phyloP scores from a whole-genome alignment of 2,113 vertebrate genomes.

The Beaufortia kweichowensis region DNA sequence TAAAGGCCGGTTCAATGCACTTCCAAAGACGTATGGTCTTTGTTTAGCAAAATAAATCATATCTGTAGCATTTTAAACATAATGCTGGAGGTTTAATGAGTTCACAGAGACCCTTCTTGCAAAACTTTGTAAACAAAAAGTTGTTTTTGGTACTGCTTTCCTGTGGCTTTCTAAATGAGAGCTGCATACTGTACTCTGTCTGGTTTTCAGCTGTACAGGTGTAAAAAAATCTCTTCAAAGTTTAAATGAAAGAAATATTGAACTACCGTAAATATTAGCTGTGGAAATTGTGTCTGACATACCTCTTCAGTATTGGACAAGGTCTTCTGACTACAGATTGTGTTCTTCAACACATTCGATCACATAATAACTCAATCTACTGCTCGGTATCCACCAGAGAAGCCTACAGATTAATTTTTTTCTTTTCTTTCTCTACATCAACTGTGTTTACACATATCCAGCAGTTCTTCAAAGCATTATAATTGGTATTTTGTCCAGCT shows the following conservation, averaged over 20 bases:
- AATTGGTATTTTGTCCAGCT: neutral
- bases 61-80: constrained; percentile 21
- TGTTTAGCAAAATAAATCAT: constrained; percentile 19
- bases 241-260: constrained; percentile 15
- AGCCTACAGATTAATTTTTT: no score
- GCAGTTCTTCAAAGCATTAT: no score
- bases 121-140: neutral
- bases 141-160: constrained; percentile 1
- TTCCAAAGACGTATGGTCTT: constrained; percentile 21
- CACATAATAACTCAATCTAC: no score
- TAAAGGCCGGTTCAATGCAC: neutral
- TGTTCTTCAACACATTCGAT: neutral
- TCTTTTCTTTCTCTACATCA: no score
- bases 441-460: no score
- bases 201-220: neutral
- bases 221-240: constrained; percentile 6
- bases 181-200: neutral
- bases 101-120: neutral
- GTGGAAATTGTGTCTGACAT: constrained; percentile 5
- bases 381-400: no score
- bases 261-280: constrained; percentile 6
- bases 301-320: neutral
- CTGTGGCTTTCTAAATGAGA: neutral
- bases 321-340: neutral
- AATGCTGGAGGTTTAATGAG: neutral